Evolutionary conservation across 2,113 vertebrate genomes (phyloP).

Genomic region (Gambusia affinis): DNA sequence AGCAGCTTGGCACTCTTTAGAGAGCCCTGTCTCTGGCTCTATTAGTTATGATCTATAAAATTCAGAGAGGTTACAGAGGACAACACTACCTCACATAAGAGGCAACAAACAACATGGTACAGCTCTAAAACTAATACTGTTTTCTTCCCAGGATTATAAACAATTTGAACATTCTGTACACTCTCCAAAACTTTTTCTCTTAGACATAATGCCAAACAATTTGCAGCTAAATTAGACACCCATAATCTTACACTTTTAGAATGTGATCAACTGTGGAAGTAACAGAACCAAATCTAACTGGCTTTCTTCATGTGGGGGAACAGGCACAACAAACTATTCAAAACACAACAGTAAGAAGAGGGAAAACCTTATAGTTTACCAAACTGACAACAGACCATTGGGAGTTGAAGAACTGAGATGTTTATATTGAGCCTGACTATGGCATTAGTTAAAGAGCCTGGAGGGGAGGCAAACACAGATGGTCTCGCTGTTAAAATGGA

Average conservation of each 20-base stretch:
- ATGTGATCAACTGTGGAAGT: conserved; percentile 10
- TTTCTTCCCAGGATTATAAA: conserved; percentile 13
- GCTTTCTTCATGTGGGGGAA: neutral
- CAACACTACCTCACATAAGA: conserved; percentile 13
- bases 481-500: conserved; percentile 4
- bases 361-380: neutral
- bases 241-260: neutral
- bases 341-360: neutral
- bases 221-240: conserved; percentile 2
- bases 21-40: conserved; percentile 3
- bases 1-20: conserved; percentile 11
- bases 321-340: neutral
- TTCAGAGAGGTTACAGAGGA: conserved; percentile 14
- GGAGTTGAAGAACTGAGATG: conserved; percentile 13
- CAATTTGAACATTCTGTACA: conserved; percentile 23
- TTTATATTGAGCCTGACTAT: conserved; percentile 24
- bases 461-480: conserved; percentile 10
- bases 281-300: conserved; percentile 8
- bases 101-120: conserved; percentile 2
- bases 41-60: conserved; percentile 38
- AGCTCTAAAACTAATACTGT: conserved; percentile 14
- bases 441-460: conserved; percentile 23
- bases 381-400: neutral
- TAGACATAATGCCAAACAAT: neutral
- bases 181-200: neutral